Base-by-base conservation (phyloP, 2,888 invertebrate genomes). In the Diarsia brunnea region DNA sequence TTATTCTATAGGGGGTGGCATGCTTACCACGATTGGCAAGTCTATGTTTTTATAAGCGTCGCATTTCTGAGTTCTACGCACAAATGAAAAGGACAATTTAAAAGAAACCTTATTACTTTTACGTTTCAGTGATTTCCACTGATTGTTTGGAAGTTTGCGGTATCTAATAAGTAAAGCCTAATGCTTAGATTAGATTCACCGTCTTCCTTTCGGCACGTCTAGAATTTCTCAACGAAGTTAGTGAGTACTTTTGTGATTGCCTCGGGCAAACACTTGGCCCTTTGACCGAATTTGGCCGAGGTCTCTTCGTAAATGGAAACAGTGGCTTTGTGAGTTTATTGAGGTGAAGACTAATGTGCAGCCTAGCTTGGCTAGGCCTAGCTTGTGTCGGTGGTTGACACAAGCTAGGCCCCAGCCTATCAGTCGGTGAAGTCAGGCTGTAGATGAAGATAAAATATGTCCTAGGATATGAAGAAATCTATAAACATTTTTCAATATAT, bases 201-300 rank as follows among this genome's bases (percentile, higher is more conserved):
- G 64, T 77, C 53, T 75, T 75, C 43, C n/a, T 72, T 55, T 73
- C 61, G 55, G 72, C 64, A 73, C 55, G 76, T 69, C 79, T 83
- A 76, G 71, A 75, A 81, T 75, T 70, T 75, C 73, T 77, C 78
- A 73, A 82, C 60, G 31, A 85, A 85, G 81, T 82, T 84, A 71
- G 64, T 21, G 58, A 69, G 71, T 76, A 69, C 66, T 77, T 69
- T 19, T 27, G 65, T 75, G 73, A 76, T 79, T 65, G 74, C 76
- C 60, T 38, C 64, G 27, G 74, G 82, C 73, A 63, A 61, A 69
- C 21, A 55, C 31, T 67, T 14, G 16, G 38, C 61, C 31, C 45
- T 81, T 69, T 55, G 76, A 66, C 49, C 43, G 47, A 80, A 69
- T 80, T 71, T 53, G 64, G 24, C 64, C 67, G 61, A 75, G 55